These are phyloP conservation scores for Vanessa cardui DNA, from an alignment of 2,888 invertebrate genomes.

Conservation along the genomic window DNA sequence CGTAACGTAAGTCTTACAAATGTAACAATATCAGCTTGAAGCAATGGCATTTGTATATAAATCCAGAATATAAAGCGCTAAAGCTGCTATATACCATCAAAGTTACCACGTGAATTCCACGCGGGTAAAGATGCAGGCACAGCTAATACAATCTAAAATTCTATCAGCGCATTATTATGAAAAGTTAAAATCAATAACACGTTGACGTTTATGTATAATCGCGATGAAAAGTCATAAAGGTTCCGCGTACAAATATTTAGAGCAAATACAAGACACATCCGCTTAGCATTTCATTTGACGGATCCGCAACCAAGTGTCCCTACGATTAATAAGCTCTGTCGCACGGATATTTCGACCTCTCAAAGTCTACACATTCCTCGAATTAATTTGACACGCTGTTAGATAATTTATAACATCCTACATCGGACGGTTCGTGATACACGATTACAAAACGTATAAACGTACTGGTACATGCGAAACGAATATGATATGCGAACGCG, in stretches of 20 bases:
- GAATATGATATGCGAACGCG: conserved; percentile 41
- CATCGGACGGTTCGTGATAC: conserved; percentile 59
- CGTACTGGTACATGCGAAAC: conserved; percentile 43
- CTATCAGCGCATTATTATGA: not conserved
- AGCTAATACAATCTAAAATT: not conserved
- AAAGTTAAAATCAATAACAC: not conserved
- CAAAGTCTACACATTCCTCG: conserved; percentile 71
- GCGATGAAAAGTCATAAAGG: conserved; percentile 31
- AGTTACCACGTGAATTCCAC: too few species aligned
- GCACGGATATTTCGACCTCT: conserved; percentile 71
- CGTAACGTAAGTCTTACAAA: too few species aligned
- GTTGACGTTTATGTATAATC: conserved; percentile 31
- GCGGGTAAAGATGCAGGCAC: too few species aligned
- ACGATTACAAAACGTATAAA: conserved; percentile 43
- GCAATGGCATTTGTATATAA: too few species aligned
- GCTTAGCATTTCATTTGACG: conserved; percentile 56
- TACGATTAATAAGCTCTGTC: conserved; percentile 71
- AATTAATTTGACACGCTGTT: conserved; percentile 82
- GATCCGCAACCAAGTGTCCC: conserved; percentile 72
- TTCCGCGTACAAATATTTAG: conserved; percentile 40
- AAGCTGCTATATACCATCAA: too few species aligned
- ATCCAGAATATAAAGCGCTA: too few species aligned
- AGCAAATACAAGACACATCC: conserved; percentile 40
- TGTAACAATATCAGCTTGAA: too few species aligned
- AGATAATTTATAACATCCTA: conserved; percentile 83